Base-by-base conservation (phyloP, 2,888 invertebrate species). In the Ypsolopha sequella region DNA sequence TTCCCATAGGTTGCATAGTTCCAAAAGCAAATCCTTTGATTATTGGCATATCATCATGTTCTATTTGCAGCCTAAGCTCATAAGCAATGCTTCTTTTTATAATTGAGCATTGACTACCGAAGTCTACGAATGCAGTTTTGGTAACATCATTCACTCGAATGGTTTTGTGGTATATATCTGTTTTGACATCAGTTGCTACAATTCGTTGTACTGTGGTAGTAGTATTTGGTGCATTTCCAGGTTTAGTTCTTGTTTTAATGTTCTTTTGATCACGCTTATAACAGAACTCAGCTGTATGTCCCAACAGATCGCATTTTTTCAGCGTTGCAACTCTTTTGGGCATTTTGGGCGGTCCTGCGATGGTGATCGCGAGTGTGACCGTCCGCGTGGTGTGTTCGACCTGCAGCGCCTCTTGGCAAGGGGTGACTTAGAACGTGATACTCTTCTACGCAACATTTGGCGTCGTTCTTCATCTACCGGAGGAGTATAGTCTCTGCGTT, bases 1-100 rank as follows among this genome's bases (percentile, higher is more conserved):
- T 50, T 11, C 50, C 50, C 8, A 50, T 24, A n/a, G 50, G 50
- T 10, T 34, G 41, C 13, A 50, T 34, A 33, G 1, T 41, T 13
- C 50, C 50, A 11, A 50, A 50, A 10, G 33, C 50, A 33, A 50
- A 50, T 33, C 50, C 50, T 13, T 50, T 50, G 9, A 46, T 33
- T 7, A 39, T 9, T 8, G 46, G 46, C 33, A 46, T 9, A 10
- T 46, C 11, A 33, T 46, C 34, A 8, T 46, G 33, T 33, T 10
- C 7, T 10, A 24, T n/a, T 35, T 46, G 34, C n/a, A 46, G 8
- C 6, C 13, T n/a, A 6, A 35, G 9, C 13, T 34, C 33, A 10
- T 24, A 33, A 7, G 34, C 46, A 11, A 46, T 6, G 35, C 46
- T 46, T 33, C 11, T 9, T 46, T 46, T 46, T 9, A 46, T 33